Conservation (phyloP, 2,888 invertebrate genomes). For the Boloria selene region DNA sequence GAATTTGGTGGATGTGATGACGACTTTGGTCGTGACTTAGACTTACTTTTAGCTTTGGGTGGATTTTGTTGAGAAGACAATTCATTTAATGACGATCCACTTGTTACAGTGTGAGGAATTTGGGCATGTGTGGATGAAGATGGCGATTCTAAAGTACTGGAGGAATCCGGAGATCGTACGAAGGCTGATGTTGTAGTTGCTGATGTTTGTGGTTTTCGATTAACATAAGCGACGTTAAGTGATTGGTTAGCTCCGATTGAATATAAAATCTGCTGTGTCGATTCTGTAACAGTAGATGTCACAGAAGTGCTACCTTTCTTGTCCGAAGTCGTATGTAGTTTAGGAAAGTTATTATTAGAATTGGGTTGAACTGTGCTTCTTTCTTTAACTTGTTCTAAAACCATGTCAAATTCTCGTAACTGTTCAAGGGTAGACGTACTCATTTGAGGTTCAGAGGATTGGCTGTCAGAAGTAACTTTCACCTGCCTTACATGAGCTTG, state of each 20-base stretch:
- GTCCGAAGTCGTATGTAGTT: slow-evolving; percentile 57
- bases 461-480: slow-evolving; percentile 61
- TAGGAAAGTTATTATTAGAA: slow-evolving; percentile 52
- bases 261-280: slow-evolving; percentile 69
- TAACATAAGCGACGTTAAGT: slow-evolving; percentile 70
- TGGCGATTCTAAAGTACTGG: slow-evolving; percentile 64
- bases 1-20: slow-evolving; percentile 80
- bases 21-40: slow-evolving; percentile 81
- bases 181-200: slow-evolving; percentile 60
- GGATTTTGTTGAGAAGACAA: slow-evolving; percentile 46
- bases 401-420: slow-evolving; percentile 90
- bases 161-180: slow-evolving; percentile 71
- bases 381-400: slow-evolving; percentile 90
- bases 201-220: slow-evolving; percentile 65
- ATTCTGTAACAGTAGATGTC: slow-evolving; percentile 53
- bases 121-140: slow-evolving; percentile 63
- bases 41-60: slow-evolving; percentile 64
- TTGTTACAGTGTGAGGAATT: slow-evolving; percentile 60
- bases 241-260: slow-evolving; percentile 67
- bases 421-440: slow-evolving; percentile 90
- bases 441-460: slow-evolving; percentile 82
- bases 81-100: slow-evolving; percentile 56
- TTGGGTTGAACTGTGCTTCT: slow-evolving; percentile 85
- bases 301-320: slow-evolving; percentile 55
- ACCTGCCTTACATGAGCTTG: slow-evolving; percentile 58